Evolutionary conservation across 2,888 invertebrate genomes (phyloP).

Genomic region (Chrysotoxum bicinctum): DNA sequence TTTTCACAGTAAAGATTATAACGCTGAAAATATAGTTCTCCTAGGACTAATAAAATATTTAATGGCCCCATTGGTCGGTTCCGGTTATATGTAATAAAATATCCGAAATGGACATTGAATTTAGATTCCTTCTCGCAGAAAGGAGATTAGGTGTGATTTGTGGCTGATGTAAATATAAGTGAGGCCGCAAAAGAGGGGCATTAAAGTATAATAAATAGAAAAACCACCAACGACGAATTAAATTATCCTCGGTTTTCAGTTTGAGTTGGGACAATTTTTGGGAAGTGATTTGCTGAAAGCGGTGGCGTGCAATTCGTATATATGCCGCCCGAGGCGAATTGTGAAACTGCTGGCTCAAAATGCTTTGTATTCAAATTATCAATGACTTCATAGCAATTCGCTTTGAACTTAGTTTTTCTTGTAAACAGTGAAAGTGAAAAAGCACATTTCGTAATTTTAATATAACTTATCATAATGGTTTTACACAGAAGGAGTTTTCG

Average conservation of each 20-base stretch:
- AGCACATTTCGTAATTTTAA: no score
- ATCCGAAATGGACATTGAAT: slow-evolving; percentile 70
- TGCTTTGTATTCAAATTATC: no score
- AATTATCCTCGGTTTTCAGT: not conserved
- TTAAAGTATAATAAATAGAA: slow-evolving; percentile 19
- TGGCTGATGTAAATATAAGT: slow-evolving; percentile 58
- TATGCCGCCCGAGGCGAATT: no score
- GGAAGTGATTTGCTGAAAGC: no score
- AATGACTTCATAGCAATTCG: no score
- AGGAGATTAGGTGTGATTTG: slow-evolving; percentile 72
- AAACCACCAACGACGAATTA: not conserved
- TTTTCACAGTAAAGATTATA: slow-evolving; percentile 61
- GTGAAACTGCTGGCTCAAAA: no score
- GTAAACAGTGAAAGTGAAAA: no score
- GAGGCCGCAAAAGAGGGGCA: not conserved
- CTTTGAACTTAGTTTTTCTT: no score
- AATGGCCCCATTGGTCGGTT: slow-evolving; percentile 66
- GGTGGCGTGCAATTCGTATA: no score
- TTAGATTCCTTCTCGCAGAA: slow-evolving; percentile 66
- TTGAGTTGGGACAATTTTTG: not conserved
- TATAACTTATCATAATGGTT: no score
- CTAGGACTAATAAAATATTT: slow-evolving; percentile 73
- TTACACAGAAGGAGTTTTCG: no score
- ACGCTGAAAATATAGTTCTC: slow-evolving; percentile 72
- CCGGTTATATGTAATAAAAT: slow-evolving; percentile 71